These are phyloP conservation scores for Hydrozoanthus gracilis DNA, from an alignment of 92 coral and sea anemone species.

Conservation along the genomic window DNA sequence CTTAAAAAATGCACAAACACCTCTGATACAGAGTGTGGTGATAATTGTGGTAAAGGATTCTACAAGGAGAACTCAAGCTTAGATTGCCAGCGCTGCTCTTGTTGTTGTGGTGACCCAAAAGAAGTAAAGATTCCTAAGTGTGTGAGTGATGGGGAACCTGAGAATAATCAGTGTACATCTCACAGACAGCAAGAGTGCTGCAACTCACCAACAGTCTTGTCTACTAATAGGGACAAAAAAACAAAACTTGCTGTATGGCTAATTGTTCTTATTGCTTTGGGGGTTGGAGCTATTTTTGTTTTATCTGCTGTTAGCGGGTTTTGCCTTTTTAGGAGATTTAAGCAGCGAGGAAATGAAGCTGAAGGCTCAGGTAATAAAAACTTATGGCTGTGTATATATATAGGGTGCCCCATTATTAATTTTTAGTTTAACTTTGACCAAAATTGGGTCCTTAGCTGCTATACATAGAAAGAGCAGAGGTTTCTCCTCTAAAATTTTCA, in stretches of 20 bases:
- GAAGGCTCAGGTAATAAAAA: too few relatives aligned
- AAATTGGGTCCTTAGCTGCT: too few relatives aligned
- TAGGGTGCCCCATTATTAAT: too few relatives aligned
- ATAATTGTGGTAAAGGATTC: background rate
- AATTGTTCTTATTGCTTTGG: background rate
- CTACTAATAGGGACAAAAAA: background rate
- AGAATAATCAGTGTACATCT: background rate
- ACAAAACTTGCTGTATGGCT: background rate
- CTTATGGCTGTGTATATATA: too few relatives aligned
- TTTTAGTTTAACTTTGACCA: too few relatives aligned
- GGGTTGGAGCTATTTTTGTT: too few relatives aligned
- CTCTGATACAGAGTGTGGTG: constrained; percentile 9
- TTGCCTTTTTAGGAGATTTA: too few relatives aligned
- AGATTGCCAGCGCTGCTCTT: constrained; percentile 39
- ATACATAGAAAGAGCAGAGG: too few relatives aligned
- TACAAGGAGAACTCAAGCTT: background rate
- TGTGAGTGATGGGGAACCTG: background rate
- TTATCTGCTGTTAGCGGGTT: too few relatives aligned
- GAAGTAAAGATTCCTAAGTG: constrained; percentile 13
- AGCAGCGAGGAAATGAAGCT: too few relatives aligned
- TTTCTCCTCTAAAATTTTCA: too few relatives aligned
- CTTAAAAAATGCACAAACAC: constrained; percentile 28
- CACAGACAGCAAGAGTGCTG: constrained; percentile 22
- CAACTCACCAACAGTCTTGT: background rate
- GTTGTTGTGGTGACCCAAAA: constrained; percentile 19